Conservation (phyloP, 2,888 invertebrate species). For the Lepidochitona cinerea region DNA sequence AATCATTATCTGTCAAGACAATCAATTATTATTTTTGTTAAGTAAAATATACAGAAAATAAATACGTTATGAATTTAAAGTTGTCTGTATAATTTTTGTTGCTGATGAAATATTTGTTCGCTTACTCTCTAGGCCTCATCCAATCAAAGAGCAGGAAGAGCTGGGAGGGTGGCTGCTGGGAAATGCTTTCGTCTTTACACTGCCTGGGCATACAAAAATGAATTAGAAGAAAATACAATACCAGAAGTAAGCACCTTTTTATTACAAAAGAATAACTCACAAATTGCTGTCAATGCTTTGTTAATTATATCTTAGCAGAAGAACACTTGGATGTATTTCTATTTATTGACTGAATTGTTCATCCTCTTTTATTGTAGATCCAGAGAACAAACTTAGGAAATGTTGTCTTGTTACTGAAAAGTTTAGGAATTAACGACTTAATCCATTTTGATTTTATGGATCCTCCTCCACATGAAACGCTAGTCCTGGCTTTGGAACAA, state of each 20-base stretch:
- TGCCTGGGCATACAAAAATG: conserved; percentile 98
- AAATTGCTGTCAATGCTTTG: no score
- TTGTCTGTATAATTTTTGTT: no score
- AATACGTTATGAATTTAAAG: no score
- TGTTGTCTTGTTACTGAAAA: conserved; percentile 96
- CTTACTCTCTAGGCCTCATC: conserved; percentile 79
- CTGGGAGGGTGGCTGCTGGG: conserved; percentile 92
- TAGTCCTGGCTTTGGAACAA: conserved; percentile 92
- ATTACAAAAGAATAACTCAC: no score
- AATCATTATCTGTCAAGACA: no score
- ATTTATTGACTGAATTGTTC: no score
- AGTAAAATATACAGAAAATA: no score
- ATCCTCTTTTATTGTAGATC: conserved; percentile 76
- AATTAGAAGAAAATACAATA: conserved; percentile 97
- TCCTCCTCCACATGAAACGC: conserved; percentile 82
- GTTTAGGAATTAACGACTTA: conserved; percentile 96
- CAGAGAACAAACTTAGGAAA: conserved; percentile 98
- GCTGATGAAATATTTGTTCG: no score
- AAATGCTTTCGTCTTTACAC: conserved; percentile 99
- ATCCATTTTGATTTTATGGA: conserved; percentile 99
- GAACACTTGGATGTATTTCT: no score
- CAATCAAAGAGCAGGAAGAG: conserved; percentile 96
- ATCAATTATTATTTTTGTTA: no score
- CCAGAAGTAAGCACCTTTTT: conserved; percentile 84
- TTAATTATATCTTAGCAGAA: no score